Evolutionary conservation across 2,888 invertebrate genomes (phyloP).

Genomic region (Nomada flava): DNA sequence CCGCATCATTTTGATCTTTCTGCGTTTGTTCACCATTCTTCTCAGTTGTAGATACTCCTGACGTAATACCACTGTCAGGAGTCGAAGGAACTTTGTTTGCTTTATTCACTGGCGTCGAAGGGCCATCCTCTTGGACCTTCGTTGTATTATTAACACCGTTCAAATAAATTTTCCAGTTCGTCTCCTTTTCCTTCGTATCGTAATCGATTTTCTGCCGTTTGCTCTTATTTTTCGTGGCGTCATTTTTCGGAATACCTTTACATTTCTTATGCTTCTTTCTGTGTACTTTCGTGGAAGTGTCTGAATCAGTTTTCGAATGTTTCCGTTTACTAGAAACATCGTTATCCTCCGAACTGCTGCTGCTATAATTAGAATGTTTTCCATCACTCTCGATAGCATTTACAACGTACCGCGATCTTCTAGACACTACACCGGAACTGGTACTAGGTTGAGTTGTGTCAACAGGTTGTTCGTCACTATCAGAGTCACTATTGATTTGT

Average conservation of each 20-base stretch:
- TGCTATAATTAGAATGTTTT: constrained; percentile 69
- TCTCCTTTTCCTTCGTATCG: constrained; percentile 55
- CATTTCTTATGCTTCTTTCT: constrained; percentile 70
- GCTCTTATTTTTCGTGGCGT: constrained; percentile 63
- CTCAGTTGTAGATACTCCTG: constrained; percentile 79
- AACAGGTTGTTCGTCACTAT: constrained; percentile 70
- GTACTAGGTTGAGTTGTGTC: constrained; percentile 82
- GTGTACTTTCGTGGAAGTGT: constrained; percentile 61
- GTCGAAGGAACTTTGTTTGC: constrained; percentile 73
- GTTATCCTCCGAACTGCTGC: constrained; percentile 69
- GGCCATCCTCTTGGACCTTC: constrained; percentile 42
- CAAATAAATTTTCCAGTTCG: constrained; percentile 53
- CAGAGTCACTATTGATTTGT: constrained; percentile 72
- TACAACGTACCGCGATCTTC: constrained; percentile 71
- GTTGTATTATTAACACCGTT: constrained; percentile 59
- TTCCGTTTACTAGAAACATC: constrained; percentile 68
- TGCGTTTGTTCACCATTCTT: constrained; percentile 67
- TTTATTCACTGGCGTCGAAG: constrained; percentile 72
- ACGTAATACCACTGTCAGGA: constrained; percentile 82
- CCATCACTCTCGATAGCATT: constrained; percentile 63
- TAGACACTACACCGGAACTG: constrained; percentile 79
- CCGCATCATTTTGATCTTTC: constrained; percentile 65
- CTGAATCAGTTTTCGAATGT: constrained; percentile 69
- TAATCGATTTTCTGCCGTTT: constrained; percentile 68
- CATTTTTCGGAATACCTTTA: constrained; percentile 59